These are phyloP conservation scores for Andrena cerasifolii DNA, from an alignment of 1,140 invertebrate genomes.

Conservation along the genomic window DNA sequence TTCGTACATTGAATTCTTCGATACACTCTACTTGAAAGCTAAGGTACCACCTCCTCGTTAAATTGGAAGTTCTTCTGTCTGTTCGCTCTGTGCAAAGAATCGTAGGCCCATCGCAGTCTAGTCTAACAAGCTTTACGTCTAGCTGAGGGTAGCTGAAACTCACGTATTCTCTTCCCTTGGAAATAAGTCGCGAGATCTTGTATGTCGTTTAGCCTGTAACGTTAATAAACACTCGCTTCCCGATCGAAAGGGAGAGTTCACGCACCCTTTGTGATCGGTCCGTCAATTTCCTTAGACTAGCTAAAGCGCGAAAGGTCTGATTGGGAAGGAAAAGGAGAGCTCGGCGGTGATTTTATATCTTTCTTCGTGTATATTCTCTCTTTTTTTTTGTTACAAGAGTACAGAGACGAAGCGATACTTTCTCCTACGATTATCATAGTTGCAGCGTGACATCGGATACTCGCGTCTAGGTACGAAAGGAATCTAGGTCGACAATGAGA, in stretches of 20 bases:
- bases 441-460: not conserved
- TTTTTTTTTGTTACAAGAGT: not conserved
- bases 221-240: no score
- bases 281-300: slow-evolving; percentile 16
- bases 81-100: not conserved
- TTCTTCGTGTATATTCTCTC: no score
- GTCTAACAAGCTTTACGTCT: slow-evolving; percentile 28
- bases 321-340: slow-evolving; percentile 28
- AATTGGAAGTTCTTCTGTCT: not conserved
- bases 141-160: no score
- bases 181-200: no score
- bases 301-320: not conserved
- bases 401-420: not conserved
- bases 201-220: no score
- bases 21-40: not conserved
- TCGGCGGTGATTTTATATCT: not conserved
- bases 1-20: no score
- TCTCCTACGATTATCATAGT: not conserved
- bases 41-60: not conserved
- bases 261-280: slow-evolving; percentile 22
- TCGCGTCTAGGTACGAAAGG: not conserved
- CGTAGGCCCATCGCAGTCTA: not conserved
- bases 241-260: slow-evolving; percentile 32
- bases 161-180: no score
- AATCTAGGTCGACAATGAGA: not conserved